These are phyloP conservation scores for Glossosoma conforme DNA, from an alignment of 1,140 invertebrate genomes.

Conservation along the genomic window DNA sequence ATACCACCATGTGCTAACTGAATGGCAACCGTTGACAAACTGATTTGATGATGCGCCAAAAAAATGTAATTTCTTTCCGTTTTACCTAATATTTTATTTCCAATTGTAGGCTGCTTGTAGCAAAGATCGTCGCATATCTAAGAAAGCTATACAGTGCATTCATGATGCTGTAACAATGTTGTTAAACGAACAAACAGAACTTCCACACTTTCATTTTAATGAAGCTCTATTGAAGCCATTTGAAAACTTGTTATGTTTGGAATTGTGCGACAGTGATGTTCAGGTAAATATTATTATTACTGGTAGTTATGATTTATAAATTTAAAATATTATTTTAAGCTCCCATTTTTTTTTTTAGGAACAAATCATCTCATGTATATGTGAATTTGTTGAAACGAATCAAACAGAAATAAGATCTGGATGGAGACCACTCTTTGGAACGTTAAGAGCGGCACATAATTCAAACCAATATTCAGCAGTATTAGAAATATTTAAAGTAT, in stretches of 20 bases:
- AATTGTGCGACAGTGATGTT: constrained; percentile 86
- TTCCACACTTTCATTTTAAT: constrained; percentile 92
- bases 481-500: constrained; percentile 89
- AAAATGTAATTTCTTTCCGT: not conserved
- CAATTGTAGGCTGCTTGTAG: constrained; percentile 76
- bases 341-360: no score
- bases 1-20: no score
- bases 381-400: constrained; percentile 92
- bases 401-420: constrained; percentile 87
- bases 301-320: no score
- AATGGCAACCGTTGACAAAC: no score
- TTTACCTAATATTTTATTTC: constrained; percentile 1
- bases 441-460: constrained; percentile 74
- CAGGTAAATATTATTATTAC: constrained; percentile 61
- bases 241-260: constrained; percentile 88
- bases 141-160: constrained; percentile 88
- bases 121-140: constrained; percentile 81
- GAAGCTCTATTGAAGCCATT: constrained; percentile 92
- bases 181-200: constrained; percentile 81
- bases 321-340: no score
- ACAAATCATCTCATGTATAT: constrained; percentile 91
- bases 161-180: constrained; percentile 86
- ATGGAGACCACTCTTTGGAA: constrained; percentile 89
- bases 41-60: no score
- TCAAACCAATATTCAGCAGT: constrained; percentile 70